phyloP scores from a whole-genome alignment of 2,113 vertebrate genomes.

The Mastomys coucha region DNA sequence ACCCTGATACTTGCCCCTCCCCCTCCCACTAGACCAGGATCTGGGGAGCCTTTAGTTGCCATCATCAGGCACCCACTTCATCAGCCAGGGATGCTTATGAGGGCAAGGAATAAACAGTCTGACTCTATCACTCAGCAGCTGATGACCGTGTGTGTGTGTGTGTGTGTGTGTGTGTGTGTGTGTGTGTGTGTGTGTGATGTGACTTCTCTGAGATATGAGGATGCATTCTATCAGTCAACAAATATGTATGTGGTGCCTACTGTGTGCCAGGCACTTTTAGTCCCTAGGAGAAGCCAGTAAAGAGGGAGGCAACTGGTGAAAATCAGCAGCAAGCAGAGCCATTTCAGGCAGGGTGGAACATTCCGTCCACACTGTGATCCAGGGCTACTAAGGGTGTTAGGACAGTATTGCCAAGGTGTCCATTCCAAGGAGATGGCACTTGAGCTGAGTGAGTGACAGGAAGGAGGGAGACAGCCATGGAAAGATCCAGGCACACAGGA shows the following conservation, averaged over 20 bases:
- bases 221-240: neutral
- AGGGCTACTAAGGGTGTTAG: accelerated
- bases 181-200: neutral
- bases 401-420: neutral
- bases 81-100: accelerated
- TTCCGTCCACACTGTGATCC: accelerated
- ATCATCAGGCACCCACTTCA: neutral
- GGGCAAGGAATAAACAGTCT: neutral
- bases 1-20: neutral
- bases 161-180: too few species aligned
- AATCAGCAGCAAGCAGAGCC: neutral
- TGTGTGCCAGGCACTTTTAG: neutral
- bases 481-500: neutral
- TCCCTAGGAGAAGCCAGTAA: neutral
- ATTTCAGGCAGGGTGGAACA: neutral
- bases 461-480: neutral
- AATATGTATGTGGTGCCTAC: neutral
- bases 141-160: neutral
- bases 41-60: neutral
- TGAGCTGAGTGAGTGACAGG: neutral
- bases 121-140: neutral
- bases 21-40: neutral
- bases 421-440: neutral
- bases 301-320: neutral
- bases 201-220: constrained; percentile 2